These are phyloP conservation scores for Xiphias gladius DNA, from an alignment of 2,113 vertebrate genomes.

Conservation along the genomic window DNA sequence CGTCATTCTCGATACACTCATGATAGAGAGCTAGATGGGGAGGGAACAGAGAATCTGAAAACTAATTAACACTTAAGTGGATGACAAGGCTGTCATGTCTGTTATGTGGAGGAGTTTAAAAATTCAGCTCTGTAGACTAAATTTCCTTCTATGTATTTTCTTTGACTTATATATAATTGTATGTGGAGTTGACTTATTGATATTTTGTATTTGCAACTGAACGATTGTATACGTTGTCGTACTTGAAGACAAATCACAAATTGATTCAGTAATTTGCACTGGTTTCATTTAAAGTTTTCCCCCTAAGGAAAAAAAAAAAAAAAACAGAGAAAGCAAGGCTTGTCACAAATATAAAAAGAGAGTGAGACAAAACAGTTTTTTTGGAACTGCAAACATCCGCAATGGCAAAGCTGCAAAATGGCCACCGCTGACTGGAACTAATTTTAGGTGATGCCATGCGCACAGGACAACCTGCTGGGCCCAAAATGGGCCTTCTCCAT, in stretches of 20 bases:
- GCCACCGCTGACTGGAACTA: constrained; percentile 78
- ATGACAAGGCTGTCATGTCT: constrained; percentile 70
- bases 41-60: constrained; percentile 62
- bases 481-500: constrained; percentile 81
- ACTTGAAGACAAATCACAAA: background rate
- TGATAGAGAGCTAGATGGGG: constrained; percentile 58
- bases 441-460: constrained; percentile 84
- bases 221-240: background rate
- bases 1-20: constrained; percentile 71
- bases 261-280: background rate
- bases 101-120: constrained; percentile 57
- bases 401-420: constrained; percentile 69
- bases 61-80: constrained; percentile 81
- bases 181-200: background rate
- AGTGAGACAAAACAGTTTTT: constrained; percentile 64
- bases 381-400: constrained; percentile 71
- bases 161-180: background rate
- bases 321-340: constrained; percentile 4
- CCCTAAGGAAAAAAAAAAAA: background rate
- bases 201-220: background rate
- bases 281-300: constrained; percentile 16
- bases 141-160: constrained; percentile 30
- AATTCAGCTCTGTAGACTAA: constrained; percentile 25
- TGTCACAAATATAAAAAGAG: constrained; percentile 51
- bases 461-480: constrained; percentile 84